phyloP scores from a whole-genome alignment of 2,797 vertebrate genomes.

The Brachyrhaphis roseni region DNA sequence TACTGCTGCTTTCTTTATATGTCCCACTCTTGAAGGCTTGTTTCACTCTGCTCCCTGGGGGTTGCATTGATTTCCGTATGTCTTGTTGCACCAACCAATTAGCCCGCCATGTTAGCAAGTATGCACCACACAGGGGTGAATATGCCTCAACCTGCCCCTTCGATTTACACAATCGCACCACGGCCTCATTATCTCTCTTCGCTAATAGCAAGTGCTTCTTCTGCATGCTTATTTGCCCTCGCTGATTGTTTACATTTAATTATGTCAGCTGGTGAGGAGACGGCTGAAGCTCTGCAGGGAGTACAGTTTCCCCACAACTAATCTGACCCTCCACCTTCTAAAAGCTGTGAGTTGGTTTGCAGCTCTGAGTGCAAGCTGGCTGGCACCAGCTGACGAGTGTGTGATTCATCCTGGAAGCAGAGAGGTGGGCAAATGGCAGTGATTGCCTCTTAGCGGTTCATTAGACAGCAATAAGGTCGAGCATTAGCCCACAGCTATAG shows the following conservation, averaged over 20 bases:
- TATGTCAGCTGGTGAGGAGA: conserved; percentile 44
- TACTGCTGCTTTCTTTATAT: conserved; percentile 55
- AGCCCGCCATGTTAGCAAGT: conserved; percentile 64
- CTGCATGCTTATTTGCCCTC: conserved; percentile 49
- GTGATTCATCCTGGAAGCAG: conserved; percentile 49
- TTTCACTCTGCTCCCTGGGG: conserved; percentile 50
- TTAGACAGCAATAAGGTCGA: conserved; percentile 69
- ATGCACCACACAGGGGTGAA: conserved; percentile 50
- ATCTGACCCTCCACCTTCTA: conserved; percentile 40
- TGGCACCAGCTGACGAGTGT: conserved; percentile 21
- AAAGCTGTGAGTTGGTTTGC: conserved; percentile 32
- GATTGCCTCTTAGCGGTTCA: conserved; percentile 70
- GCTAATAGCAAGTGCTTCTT: conserved; percentile 45
- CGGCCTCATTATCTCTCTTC: conserved; percentile 63
- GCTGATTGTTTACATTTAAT: conserved; percentile 58
- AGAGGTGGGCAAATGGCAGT: conserved; percentile 60
- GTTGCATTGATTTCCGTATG: conserved; percentile 44
- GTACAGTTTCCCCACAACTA: conserved; percentile 29
- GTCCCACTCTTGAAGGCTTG: conserved; percentile 40
- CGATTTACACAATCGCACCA: conserved; percentile 73
- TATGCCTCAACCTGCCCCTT: conserved; percentile 75
- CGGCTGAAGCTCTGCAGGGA: conserved; percentile 41
- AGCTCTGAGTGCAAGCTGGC: conserved; percentile 29
- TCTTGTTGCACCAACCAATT: conserved; percentile 72
- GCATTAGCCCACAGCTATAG: conserved; percentile 58